Conservation (phyloP, 2,797 vertebrate genomes). For the Poeciliopsis gracilis region DNA sequence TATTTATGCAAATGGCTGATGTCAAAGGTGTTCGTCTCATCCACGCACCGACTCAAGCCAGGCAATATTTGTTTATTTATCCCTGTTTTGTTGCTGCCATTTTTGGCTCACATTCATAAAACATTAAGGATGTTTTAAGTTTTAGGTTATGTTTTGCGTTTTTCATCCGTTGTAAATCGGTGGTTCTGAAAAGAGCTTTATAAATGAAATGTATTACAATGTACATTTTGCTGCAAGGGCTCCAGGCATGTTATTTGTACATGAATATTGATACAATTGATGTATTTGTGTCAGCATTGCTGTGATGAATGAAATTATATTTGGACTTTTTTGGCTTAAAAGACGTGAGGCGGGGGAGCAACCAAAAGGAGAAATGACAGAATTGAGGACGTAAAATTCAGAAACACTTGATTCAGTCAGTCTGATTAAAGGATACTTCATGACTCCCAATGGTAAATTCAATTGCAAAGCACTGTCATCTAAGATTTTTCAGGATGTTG, state of each 20-base stretch:
- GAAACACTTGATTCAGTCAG: too few relatives aligned
- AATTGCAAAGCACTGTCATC: too few relatives aligned
- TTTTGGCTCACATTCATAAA: background rate
- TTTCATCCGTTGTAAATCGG: too few relatives aligned
- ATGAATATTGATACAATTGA: background rate
- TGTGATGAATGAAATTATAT: background rate
- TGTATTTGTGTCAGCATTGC: background rate
- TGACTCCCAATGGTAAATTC: too few relatives aligned
- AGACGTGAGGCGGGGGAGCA: background rate
- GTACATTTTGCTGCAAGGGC: too few relatives aligned
- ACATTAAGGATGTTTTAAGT: too few relatives aligned
- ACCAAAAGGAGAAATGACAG: background rate
- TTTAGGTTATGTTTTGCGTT: too few relatives aligned
- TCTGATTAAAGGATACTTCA: too few relatives aligned
- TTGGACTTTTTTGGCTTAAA: background rate
- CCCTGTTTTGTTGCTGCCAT: background rate
- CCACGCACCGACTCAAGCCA: background rate
- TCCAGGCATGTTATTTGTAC: background rate
- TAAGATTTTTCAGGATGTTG: too few relatives aligned
- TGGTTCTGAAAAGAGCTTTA: too few relatives aligned
- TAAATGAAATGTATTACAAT: too few relatives aligned
- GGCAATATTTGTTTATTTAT: background rate
- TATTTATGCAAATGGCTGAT: background rate
- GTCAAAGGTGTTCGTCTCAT: background rate
- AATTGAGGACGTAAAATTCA: too few relatives aligned